Conservation (phyloP, 2,113 vertebrate species). For the Peromyscus polionotus region DNA sequence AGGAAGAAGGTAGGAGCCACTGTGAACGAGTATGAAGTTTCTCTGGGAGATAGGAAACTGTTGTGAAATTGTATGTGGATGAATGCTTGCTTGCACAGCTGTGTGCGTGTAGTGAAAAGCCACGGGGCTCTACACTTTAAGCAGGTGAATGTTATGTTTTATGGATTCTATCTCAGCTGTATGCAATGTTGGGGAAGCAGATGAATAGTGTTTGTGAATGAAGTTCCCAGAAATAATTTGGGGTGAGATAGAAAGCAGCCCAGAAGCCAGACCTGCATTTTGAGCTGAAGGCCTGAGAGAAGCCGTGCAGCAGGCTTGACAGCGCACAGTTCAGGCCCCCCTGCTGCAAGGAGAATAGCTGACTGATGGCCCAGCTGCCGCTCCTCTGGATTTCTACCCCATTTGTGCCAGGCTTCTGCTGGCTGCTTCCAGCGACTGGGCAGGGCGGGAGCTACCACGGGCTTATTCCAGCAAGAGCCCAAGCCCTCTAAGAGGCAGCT, state of each 20-base stretch:
- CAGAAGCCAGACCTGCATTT: not conserved
- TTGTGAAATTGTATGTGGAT: conserved; percentile 38
- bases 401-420: conserved; percentile 40
- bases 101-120: not conserved
- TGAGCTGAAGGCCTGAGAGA: not conserved
- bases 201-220: conserved; percentile 38
- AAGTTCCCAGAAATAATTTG: conserved; percentile 51
- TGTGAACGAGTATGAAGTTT: not conserved
- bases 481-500: not conserved
- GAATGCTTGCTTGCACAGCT: not conserved
- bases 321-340: not conserved
- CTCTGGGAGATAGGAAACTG: not conserved
- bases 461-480: conserved; percentile 7
- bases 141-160: not conserved
- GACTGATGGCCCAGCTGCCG: conserved; percentile 25
- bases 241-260: rapidly evolving
- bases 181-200: not conserved
- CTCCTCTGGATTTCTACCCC: not conserved
- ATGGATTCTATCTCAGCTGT: conserved; percentile 6
- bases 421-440: not conserved
- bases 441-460: not conserved
- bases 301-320: not conserved
- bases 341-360: not conserved
- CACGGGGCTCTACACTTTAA: not conserved
- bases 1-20: not conserved